These are phyloP conservation scores for Halocaridina rubra DNA, from an alignment of 2,888 invertebrate genomes.

Conservation along the genomic window DNA sequence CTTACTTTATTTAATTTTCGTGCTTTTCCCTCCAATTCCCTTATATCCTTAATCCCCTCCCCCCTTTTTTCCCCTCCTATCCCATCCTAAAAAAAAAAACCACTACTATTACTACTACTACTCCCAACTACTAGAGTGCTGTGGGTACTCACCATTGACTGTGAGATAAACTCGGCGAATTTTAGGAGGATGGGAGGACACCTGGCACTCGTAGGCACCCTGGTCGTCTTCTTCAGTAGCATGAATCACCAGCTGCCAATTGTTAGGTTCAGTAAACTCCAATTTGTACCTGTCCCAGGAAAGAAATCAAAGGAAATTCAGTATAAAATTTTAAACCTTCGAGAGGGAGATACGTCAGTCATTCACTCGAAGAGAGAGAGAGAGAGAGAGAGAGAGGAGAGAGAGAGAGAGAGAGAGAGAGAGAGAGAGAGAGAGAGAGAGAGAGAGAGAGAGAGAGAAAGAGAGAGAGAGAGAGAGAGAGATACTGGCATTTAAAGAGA, in stretches of 20 bases:
- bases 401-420: neutral
- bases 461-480: constrained; percentile 15
- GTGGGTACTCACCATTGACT: constrained; percentile 68
- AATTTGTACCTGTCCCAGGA: constrained; percentile 73
- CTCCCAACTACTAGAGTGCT: neutral
- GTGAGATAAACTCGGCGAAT: constrained; percentile 77
- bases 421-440: neutral
- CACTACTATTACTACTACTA: neutral
- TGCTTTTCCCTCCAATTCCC: neutral
- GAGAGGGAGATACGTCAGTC: too few relatives aligned
- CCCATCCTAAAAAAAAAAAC: neutral
- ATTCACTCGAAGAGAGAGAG: too few relatives aligned
- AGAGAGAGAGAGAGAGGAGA: neutral
- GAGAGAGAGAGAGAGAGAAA: neutral
- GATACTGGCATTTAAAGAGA: neutral
- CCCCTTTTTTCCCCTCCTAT: neutral
- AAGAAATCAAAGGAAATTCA: neutral
- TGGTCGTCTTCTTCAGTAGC: constrained; percentile 81
- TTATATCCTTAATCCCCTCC: neutral
- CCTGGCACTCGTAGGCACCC: constrained; percentile 83
- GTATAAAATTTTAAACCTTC: too few relatives aligned
- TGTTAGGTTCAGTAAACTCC: constrained; percentile 78
- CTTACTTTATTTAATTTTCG: neutral
- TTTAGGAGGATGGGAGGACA: constrained; percentile 81
- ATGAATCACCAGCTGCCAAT: constrained; percentile 81